A percentile compares a stretch with the other conserved stretches of the same genome.
Evolutionary conservation across 2,888 invertebrate species (phyloP).

Genomic region (Epinotia ramella): DNA sequence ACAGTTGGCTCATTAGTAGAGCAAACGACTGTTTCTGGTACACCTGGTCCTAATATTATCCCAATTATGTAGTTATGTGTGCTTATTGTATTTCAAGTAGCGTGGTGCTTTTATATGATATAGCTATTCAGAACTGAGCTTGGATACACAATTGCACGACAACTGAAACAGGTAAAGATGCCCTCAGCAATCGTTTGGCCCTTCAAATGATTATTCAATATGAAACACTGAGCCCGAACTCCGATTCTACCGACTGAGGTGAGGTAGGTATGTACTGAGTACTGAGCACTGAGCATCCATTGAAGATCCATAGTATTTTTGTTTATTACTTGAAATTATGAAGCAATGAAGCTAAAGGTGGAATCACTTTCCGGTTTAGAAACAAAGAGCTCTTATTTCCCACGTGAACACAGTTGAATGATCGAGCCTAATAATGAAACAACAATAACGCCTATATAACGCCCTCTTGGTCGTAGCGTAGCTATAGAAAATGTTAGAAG

Average conservation of each 20-base stretch:
- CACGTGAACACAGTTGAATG: conserved; percentile 40
- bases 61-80: not conserved
- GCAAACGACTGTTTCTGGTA: conserved; percentile 15
- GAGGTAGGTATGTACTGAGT: too few species aligned
- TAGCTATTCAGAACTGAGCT: not conserved
- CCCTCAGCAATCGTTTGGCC: not conserved
- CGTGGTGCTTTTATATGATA: not conserved
- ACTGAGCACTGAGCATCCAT: not conserved
- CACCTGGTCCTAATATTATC: not conserved
- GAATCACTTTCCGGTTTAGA: conserved; percentile 22
- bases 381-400: conserved; percentile 39
- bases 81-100: not conserved
- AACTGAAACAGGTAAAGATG: not conserved
- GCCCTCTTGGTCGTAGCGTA: conserved; percentile 12
- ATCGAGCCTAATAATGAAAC: conserved; percentile 35
- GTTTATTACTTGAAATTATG: conserved; percentile 8
- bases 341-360: conserved; percentile 8
- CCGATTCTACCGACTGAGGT: too few species aligned
- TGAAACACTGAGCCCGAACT: too few species aligned
- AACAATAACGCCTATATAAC: conserved; percentile 37
- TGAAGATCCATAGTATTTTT: not conserved
- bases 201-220: conserved; percentile 7
- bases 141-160: not conserved
- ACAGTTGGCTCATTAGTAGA: conserved; percentile 31
- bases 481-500: conserved; percentile 39